phyloP scores from a whole-genome alignment of 2,113 vertebrate genomes.

The Psophia crepitans region DNA sequence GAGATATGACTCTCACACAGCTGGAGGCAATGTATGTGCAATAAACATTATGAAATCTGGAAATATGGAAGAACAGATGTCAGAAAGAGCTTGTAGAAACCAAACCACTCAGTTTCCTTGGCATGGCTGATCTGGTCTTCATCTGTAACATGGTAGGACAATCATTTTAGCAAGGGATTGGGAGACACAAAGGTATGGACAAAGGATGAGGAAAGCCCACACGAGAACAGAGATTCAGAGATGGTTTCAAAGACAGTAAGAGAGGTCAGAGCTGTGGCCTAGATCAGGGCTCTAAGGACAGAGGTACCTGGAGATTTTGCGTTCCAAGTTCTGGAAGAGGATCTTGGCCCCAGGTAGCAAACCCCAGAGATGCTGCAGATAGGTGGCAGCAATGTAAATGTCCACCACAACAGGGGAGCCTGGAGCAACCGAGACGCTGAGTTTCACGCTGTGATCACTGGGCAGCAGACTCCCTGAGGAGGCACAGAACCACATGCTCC shows the following conservation, averaged over 20 bases:
- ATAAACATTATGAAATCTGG: conserved; percentile 71
- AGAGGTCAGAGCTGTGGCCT: not conserved
- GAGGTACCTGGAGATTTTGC: conserved; percentile 69
- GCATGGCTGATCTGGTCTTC: not conserved
- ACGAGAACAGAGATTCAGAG: not conserved
- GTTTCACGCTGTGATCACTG: conserved; percentile 60
- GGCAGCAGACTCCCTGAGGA: conserved; percentile 24
- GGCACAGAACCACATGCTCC: not conserved
- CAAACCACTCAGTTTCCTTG: not conserved
- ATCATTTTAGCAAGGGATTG: not conserved
- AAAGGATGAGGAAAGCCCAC: not conserved
- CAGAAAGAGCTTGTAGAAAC: not conserved
- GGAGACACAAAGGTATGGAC: not conserved
- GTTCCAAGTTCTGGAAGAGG: conserved; percentile 77
- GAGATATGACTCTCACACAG: conserved; percentile 52
- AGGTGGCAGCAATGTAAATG: conserved; percentile 75
- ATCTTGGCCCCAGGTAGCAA: conserved; percentile 80
- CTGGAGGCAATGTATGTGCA: conserved; percentile 73
- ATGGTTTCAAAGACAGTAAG: not conserved
- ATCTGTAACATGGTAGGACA: not conserved
- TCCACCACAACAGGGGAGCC: conserved; percentile 46
- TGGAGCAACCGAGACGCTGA: conserved; percentile 62
- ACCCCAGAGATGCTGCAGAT: conserved; percentile 71
- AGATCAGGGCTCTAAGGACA: not conserved
- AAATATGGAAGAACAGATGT: not conserved